Conservation (phyloP, 2,888 invertebrate species). For the Minunthozetes semirufus region DNA sequence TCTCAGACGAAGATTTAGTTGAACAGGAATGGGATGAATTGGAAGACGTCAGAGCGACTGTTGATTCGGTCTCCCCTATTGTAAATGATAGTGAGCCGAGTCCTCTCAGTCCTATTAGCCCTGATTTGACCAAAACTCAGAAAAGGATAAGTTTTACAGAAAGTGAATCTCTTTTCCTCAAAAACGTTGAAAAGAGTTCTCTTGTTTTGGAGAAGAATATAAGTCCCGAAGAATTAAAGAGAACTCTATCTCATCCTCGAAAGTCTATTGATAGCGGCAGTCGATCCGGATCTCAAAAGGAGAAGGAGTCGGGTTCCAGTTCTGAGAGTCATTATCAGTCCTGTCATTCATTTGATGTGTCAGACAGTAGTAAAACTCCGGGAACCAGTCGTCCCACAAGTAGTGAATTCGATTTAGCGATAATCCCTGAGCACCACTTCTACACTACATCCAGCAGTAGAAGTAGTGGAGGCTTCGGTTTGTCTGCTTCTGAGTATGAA, state of each 20-base stretch:
- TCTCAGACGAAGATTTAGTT: constrained; percentile 46
- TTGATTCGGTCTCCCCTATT: not conserved
- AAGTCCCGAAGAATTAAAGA: constrained; percentile 18
- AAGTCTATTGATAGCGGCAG: constrained; percentile 21
- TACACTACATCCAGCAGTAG: constrained; percentile 17
- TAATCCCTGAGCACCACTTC: constrained; percentile 50
- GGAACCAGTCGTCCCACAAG: constrained; percentile 69
- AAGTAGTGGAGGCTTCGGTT: constrained; percentile 35
- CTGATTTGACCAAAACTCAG: not conserved
- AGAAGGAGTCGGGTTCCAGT: constrained; percentile 68
- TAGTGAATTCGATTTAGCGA: constrained; percentile 66
- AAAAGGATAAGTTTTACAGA: constrained; percentile 28
- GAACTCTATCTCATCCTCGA: not conserved
- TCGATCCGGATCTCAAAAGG: constrained; percentile 51
- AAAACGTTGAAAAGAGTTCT: not conserved
- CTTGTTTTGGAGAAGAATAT: constrained; percentile 3
- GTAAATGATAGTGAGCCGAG: not conserved
- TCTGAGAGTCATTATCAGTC: constrained; percentile 76
- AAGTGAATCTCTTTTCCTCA: not conserved
- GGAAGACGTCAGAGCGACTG: not conserved
- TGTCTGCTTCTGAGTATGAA: constrained; percentile 67
- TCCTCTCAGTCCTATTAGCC: constrained; percentile 2
- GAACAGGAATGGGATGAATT: constrained; percentile 39
- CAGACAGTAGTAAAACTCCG: constrained; percentile 52
- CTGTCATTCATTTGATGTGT: constrained; percentile 65